phyloP scores from a whole-genome alignment of 2,113 vertebrate species.

The Sturnus vulgaris region DNA sequence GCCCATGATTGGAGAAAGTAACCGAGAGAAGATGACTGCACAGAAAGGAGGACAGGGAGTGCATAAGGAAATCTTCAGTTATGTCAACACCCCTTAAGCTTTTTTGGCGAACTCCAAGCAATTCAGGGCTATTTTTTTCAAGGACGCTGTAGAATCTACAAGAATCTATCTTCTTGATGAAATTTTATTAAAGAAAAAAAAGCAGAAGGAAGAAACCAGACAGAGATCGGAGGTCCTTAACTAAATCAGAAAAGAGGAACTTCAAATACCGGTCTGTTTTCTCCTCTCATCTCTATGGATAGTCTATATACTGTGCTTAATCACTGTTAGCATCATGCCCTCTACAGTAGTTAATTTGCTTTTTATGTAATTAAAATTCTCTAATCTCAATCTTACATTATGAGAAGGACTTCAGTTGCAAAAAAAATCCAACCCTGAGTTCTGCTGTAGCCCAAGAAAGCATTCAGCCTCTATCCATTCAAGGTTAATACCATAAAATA shows the following conservation, averaged over 20 bases:
- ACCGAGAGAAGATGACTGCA: background rate
- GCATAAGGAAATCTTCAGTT: background rate
- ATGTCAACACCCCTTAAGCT: background rate
- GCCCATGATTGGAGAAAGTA: background rate
- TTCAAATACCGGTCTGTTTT: background rate
- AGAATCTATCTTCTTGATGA: background rate
- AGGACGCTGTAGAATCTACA: background rate
- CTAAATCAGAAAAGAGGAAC: background rate
- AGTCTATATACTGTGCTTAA: background rate
- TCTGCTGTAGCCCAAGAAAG: background rate
- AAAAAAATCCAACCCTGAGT: background rate
- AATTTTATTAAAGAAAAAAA: background rate
- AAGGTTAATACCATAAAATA: background rate
- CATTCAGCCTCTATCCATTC: background rate
- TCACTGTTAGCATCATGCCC: background rate
- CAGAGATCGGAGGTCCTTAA: accelerated
- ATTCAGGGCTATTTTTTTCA: background rate
- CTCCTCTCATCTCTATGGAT: background rate
- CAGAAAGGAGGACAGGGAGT: background rate
- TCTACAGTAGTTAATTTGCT: background rate
- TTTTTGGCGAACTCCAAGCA: background rate
- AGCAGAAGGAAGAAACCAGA: background rate
- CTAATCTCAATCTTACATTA: background rate
- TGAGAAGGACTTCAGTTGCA: background rate
- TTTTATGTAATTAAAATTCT: background rate